Evolutionary conservation across 2,888 invertebrate genomes (phyloP).

Genomic region (Melitaea athalia): DNA sequence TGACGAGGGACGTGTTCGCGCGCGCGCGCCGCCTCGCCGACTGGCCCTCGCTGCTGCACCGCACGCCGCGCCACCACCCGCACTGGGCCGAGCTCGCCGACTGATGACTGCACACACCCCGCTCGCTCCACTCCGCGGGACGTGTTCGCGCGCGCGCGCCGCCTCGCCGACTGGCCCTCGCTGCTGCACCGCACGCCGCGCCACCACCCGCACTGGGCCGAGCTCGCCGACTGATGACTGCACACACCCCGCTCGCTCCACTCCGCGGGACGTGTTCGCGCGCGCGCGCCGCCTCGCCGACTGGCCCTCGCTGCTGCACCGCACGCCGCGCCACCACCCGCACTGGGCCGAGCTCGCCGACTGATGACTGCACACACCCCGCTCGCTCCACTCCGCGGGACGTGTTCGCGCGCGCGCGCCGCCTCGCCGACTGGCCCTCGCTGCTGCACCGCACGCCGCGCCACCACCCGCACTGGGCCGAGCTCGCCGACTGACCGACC

Average conservation of each 20-base stretch:
- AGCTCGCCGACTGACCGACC: conserved; percentile 18
- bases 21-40: conserved; percentile 87
- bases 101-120: neutral
- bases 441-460: conserved; percentile 82
- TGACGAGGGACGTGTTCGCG: conserved; percentile 89
- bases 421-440: conserved; percentile 92
- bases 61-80: conserved; percentile 67
- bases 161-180: conserved; percentile 92
- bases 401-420: conserved; percentile 84
- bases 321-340: conserved; percentile 67
- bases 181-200: conserved; percentile 82
- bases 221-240: conserved; percentile 15
- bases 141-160: conserved; percentile 84
- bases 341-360: conserved; percentile 39
- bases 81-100: conserved; percentile 39
- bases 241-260: neutral
- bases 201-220: conserved; percentile 51
- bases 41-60: conserved; percentile 88
- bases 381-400: conserved; percentile 84
- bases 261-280: conserved; percentile 87
- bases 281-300: conserved; percentile 87
- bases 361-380: neutral
- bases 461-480: conserved; percentile 51
- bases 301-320: conserved; percentile 88
- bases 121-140: conserved; percentile 84